Evolutionary conservation across 2,797 vertebrate species (phyloP).

Genomic region (Pitangus sulphuratus): DNA sequence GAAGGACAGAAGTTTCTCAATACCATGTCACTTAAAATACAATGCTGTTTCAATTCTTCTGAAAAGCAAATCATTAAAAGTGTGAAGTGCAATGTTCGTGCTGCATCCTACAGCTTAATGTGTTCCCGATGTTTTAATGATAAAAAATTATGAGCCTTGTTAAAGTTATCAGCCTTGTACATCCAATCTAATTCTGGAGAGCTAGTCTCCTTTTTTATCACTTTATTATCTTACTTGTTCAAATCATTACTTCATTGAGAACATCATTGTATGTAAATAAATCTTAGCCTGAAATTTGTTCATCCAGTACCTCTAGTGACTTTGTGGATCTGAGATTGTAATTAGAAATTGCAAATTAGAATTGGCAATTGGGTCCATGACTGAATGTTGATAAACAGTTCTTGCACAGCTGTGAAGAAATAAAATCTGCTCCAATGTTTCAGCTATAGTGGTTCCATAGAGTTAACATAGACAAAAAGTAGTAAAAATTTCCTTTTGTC

Average conservation of each 20-base stretch:
- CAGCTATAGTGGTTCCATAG: background rate
- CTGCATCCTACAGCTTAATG: background rate
- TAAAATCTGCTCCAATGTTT: background rate
- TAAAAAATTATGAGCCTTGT: background rate
- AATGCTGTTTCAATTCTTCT: background rate
- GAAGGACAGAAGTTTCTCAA: background rate
- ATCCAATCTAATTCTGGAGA: background rate
- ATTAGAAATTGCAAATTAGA: slow-evolving; percentile 41
- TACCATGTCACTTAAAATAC: background rate
- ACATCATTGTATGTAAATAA: background rate
- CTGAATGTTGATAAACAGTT: background rate
- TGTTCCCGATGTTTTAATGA: background rate
- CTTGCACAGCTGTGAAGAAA: background rate
- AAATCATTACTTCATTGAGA: background rate
- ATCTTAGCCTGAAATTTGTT: background rate
- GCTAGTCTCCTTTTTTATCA: background rate
- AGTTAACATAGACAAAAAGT: background rate
- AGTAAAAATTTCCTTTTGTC: background rate
- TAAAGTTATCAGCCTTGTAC: background rate
- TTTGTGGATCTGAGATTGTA: background rate
- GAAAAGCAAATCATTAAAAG: background rate
- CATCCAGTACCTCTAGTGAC: background rate
- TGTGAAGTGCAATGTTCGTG: background rate
- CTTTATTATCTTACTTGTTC: background rate
- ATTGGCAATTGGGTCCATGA: background rate